Evolutionary conservation across 2,888 invertebrate species (phyloP).

Genomic region (Lypha dubia): DNA sequence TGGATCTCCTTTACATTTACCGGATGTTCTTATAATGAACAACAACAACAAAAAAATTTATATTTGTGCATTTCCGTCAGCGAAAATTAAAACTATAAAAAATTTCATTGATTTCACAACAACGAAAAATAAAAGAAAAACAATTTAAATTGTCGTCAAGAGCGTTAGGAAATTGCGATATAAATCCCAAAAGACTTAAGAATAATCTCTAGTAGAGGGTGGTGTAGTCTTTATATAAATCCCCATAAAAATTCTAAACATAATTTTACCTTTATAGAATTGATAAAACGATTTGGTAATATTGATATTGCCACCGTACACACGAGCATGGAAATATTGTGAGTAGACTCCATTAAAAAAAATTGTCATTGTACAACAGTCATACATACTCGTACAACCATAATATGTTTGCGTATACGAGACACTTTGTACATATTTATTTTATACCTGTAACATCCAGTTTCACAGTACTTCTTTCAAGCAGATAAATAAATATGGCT

Average conservation of each 20-base stretch:
- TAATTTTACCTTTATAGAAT: slow-evolving; percentile 1
- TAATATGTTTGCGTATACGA: background rate
- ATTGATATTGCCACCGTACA: slow-evolving; percentile 22
- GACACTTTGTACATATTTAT: slow-evolving; percentile 33
- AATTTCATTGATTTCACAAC: slow-evolving; percentile 56
- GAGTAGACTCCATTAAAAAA: slow-evolving; percentile 27
- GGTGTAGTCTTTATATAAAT: slow-evolving; percentile 7
- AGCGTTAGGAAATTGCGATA: background rate
- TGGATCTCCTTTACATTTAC: too few species aligned
- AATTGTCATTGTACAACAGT: slow-evolving; percentile 10
- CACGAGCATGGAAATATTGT: background rate
- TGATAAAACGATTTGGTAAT: background rate
- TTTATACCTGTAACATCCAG: slow-evolving; percentile 41
- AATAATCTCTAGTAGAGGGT: background rate
- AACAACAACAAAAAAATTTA: too few species aligned
- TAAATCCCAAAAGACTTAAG: slow-evolving; percentile 27
- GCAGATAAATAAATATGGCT: slow-evolving; percentile 33
- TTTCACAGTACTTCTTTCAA: slow-evolving; percentile 35
- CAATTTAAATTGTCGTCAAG: slow-evolving; percentile 1
- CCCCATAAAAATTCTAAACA: slow-evolving; percentile 22
- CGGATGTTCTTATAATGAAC: too few species aligned
- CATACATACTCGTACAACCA: background rate
- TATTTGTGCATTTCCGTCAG: too few species aligned
- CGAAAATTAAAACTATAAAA: background rate
- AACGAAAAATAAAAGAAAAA: too few species aligned